Percentiles rank a stretch among this genome's conserved stretches.
phyloP scores from a whole-genome alignment of 2,888 invertebrate genomes.

The Byasa hedistus region DNA sequence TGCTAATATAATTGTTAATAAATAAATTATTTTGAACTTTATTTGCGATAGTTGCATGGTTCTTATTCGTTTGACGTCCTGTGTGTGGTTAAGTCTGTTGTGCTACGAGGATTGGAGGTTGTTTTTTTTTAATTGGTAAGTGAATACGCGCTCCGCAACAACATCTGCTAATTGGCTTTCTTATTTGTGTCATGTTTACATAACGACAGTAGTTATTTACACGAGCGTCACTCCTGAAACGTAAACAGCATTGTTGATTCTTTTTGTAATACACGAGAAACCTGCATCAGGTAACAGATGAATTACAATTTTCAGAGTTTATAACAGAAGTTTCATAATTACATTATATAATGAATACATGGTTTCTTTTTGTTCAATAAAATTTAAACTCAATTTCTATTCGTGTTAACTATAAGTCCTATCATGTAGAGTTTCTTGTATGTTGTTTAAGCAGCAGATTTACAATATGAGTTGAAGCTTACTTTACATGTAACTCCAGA shows the following conservation, averaged over 20 bases:
- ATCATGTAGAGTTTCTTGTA: too few species aligned
- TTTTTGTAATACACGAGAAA: not conserved
- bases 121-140: slow-evolving; percentile 6
- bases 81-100: not conserved
- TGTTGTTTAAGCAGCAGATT: too few species aligned
- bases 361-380: too few species aligned
- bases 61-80: not conserved
- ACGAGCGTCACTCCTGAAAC: too few species aligned
- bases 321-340: too few species aligned
- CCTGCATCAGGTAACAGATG: not conserved
- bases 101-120: not conserved
- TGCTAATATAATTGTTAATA: not conserved
- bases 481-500: too few species aligned
- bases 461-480: too few species aligned
- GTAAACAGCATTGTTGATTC: too few species aligned
- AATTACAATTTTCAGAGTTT: too few species aligned
- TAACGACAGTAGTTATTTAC: not conserved
- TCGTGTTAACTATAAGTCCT: too few species aligned
- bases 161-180: slow-evolving; percentile 4
- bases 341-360: too few species aligned
- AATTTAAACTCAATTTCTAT: too few species aligned
- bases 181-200: slow-evolving; percentile 7
- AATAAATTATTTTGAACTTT: not conserved
- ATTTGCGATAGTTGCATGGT: not conserved
- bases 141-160: slow-evolving; percentile 1